Evolutionary conservation across 2,888 invertebrate species (phyloP).

Genomic region (Stratiomys singularior): DNA sequence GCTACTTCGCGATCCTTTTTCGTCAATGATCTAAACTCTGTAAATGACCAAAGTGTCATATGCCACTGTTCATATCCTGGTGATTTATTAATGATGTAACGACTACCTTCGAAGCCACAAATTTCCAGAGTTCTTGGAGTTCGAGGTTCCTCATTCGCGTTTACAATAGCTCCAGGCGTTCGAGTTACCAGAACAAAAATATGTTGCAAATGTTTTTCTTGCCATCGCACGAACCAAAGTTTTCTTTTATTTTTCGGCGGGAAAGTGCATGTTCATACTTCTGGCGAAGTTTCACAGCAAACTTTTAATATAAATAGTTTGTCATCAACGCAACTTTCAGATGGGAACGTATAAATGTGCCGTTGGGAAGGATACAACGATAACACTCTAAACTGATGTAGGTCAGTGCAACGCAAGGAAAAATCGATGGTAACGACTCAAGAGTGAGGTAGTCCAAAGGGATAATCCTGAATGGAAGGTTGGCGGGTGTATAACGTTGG

Average conservation of each 20-base stretch:
- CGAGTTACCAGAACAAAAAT: background rate
- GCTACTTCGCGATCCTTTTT: background rate
- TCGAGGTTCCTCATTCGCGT: background rate
- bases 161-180: background rate
- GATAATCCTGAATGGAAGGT: constrained; percentile 18
- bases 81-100: constrained; percentile 19
- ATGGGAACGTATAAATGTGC: background rate
- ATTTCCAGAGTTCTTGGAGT: background rate
- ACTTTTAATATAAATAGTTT: no score
- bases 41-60: constrained; percentile 9
- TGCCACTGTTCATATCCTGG: constrained; percentile 17
- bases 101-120: background rate
- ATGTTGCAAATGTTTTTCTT: background rate
- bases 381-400: background rate
- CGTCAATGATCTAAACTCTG: background rate
- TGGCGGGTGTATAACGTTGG: background rate
- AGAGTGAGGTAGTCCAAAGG: constrained; percentile 23
- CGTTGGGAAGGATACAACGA: background rate
- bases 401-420: constrained; percentile 15
- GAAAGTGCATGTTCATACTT: background rate
- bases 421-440: constrained; percentile 28
- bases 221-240: background rate
- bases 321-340: background rate
- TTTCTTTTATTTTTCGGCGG: background rate
- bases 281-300: background rate